Evolutionary conservation across 2,888 invertebrate species (phyloP).

Genomic region (Pachydiplax longipennis): DNA sequence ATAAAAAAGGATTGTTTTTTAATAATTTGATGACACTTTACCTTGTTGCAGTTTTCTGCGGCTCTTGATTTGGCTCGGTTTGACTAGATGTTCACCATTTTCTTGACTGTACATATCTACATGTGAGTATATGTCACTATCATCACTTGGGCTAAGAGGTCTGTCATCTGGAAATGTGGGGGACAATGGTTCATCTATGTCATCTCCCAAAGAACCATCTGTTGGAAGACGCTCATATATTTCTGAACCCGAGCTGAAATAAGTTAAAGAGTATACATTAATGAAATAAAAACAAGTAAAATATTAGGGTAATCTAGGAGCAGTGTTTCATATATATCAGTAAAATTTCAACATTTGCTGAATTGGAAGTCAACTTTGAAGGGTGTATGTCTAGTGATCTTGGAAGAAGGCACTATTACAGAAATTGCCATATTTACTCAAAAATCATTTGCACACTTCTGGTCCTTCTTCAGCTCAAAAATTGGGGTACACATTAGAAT

Average conservation of each 20-base stretch:
- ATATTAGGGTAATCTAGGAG: no score
- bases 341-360: no score
- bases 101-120: constrained; percentile 71
- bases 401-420: no score
- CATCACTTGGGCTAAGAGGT: constrained; percentile 69
- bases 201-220: constrained; percentile 59
- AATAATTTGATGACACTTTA: constrained; percentile 54
- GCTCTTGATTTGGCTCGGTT: constrained; percentile 61
- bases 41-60: constrained; percentile 64
- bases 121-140: constrained; percentile 72
- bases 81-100: constrained; percentile 61
- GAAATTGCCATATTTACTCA: no score
- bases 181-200: constrained; percentile 58
- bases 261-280: no score
- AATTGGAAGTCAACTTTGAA: no score
- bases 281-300: no score
- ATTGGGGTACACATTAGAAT: no score
- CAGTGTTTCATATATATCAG: no score
- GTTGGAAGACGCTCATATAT: constrained; percentile 72
- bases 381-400: no score
- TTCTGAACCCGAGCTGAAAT: constrained; percentile 66
- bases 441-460: no score
- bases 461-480: no score
- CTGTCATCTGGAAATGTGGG: constrained; percentile 64
- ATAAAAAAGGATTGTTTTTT: neutral